Evolutionary conservation across 1,140 invertebrate genomes (phyloP).

Genomic region (Euborellia annulipes): DNA sequence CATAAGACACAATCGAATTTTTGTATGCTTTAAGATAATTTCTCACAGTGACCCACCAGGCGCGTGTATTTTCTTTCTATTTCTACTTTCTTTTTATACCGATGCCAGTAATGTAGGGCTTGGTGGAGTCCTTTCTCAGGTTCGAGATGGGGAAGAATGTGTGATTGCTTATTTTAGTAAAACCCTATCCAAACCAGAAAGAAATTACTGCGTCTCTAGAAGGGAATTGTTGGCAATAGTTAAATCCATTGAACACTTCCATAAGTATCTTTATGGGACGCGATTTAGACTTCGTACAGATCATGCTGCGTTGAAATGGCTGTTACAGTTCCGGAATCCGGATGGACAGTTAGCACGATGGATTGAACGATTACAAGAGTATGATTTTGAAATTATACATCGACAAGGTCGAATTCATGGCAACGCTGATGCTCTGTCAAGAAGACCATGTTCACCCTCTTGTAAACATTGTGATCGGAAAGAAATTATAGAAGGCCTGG

Average conservation of each 20-base stretch:
- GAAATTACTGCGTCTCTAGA: constrained; percentile 20
- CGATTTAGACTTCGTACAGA: constrained; percentile 26
- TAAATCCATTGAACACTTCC: constrained; percentile 28
- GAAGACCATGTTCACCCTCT: too few relatives aligned
- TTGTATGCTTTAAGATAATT: too few relatives aligned
- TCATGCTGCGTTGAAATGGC: constrained; percentile 23
- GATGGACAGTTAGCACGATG: constrained; percentile 21
- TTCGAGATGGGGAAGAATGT: constrained; percentile 14
- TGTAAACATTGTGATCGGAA: too few relatives aligned
- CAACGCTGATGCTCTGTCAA: neutral
- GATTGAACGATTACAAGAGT: constrained; percentile 8
- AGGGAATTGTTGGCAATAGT: constrained; percentile 26
- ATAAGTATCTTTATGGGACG: constrained; percentile 26
- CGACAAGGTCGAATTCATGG: neutral
- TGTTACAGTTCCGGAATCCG: constrained; percentile 21
- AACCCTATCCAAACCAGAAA: constrained; percentile 16
- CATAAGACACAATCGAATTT: too few relatives aligned
- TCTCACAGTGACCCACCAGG: too few relatives aligned
- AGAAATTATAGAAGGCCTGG: too few relatives aligned
- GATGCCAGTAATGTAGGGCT: constrained; percentile 33
- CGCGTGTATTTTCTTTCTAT: constrained; percentile 16
- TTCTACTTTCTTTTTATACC: constrained; percentile 22
- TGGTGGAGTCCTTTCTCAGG: constrained; percentile 26
- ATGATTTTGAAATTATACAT: constrained; percentile 3
- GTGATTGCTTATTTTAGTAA: constrained; percentile 19